Evolutionary conservation across 2,888 invertebrate species (phyloP).

Genomic region (Actias luna): DNA sequence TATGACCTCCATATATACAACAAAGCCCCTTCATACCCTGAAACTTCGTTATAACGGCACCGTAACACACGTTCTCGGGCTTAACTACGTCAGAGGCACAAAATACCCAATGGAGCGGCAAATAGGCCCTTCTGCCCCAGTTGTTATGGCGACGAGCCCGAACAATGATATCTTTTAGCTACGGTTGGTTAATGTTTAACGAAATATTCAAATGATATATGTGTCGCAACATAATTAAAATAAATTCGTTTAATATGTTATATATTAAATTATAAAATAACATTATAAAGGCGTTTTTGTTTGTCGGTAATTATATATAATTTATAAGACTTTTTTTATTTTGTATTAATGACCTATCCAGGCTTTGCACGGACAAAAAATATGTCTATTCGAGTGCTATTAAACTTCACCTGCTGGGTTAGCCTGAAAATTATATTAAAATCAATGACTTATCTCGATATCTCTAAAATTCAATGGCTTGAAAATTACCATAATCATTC

Average conservation of each 20-base stretch:
- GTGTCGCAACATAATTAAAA: neutral
- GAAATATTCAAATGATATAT: neutral
- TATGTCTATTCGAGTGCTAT: no score
- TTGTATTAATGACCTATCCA: no score
- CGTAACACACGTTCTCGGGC: slow-evolving; percentile 44
- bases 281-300: no score
- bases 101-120: slow-evolving; percentile 67
- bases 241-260: neutral
- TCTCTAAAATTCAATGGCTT: no score
- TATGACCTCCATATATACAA: slow-evolving; percentile 14
- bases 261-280: neutral
- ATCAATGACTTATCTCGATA: no score
- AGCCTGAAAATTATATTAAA: no score
- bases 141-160: slow-evolving; percentile 55
- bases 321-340: no score
- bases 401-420: no score
- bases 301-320: no score
- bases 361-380: no score
- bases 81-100: slow-evolving; percentile 60
- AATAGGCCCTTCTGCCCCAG: slow-evolving; percentile 75
- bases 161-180: slow-evolving; percentile 45
- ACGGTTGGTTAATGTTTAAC: neutral
- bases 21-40: slow-evolving; percentile 18
- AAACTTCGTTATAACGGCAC: slow-evolving; percentile 53
- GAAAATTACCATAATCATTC: no score